Conservation (phyloP, 1,140 invertebrate genomes). For the Nymphalis io region DNA sequence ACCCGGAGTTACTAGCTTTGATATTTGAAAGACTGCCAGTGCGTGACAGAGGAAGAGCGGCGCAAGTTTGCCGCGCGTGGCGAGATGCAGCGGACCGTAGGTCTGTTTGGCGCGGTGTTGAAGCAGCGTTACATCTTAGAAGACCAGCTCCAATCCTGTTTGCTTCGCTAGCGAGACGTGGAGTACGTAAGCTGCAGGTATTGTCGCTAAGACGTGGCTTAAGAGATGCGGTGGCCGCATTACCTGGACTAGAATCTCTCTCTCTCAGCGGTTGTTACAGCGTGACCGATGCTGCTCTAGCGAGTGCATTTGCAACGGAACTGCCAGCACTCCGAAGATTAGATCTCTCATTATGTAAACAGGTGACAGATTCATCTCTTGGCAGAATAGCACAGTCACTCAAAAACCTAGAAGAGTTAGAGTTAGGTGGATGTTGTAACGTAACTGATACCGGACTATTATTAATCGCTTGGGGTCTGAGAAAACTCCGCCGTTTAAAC, state of each 20-base stretch:
- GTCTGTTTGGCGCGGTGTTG: constrained; percentile 95
- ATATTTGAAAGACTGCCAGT: constrained; percentile 96
- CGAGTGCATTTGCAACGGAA: constrained; percentile 89
- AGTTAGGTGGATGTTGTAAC: constrained; percentile 94
- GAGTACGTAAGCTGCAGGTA: constrained; percentile 94
- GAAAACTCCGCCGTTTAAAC: constrained; percentile 91
- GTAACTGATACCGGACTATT: constrained; percentile 93
- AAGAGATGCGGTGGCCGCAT: constrained; percentile 91
- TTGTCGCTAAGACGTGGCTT: constrained; percentile 92
- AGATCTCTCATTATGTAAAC: constrained; percentile 96
- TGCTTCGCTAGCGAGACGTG: constrained; percentile 90
- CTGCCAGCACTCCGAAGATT: constrained; percentile 88
- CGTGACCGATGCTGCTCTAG: constrained; percentile 90
- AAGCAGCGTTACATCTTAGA: constrained; percentile 93
- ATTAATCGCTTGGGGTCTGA: constrained; percentile 92
- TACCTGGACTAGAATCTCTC: constrained; percentile 92
- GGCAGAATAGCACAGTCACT: constrained; percentile 91
- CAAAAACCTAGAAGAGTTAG: constrained; percentile 93
- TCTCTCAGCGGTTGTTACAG: constrained; percentile 97
- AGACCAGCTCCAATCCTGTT: constrained; percentile 92
- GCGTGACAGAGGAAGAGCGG: constrained; percentile 92
- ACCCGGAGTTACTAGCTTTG: constrained; percentile 94
- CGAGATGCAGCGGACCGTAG: constrained; percentile 94
- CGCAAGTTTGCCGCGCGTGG: constrained; percentile 95
- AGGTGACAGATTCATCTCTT: constrained; percentile 93